Base-by-base conservation (phyloP, 2,888 invertebrate genomes). In the Ametastegia equiseti region DNA sequence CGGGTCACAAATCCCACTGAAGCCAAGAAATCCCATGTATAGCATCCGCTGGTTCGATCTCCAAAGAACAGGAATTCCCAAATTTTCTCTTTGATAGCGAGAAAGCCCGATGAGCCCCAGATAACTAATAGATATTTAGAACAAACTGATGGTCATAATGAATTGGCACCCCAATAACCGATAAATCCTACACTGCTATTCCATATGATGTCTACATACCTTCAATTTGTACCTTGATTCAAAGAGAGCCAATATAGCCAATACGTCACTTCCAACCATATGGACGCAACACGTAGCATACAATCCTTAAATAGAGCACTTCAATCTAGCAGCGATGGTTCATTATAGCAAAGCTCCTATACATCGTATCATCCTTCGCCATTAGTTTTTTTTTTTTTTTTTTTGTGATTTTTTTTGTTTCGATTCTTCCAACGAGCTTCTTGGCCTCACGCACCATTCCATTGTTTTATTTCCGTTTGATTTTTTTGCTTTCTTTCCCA, bases 261-360 rank as follows among this genome's bases (percentile, higher is more conserved):
- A 39, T 67, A 39, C 67, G 19, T 67, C 67, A 39, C 39, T 67
- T 19, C 13, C 39, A 19, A 39, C 67, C 9, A 67, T 36, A 39
- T 39, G 67, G 27, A 36, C 67, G 39, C 19, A 19, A 39, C 7
- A n/a, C n/a, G n/a, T n/a, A 39, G 39, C 45, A 47, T 54, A 75
- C 75, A 75, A 39, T 75, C 36, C 54, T 42, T 60, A 27, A 78
- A 78, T 42, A 42, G 60, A 78, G 78, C 78, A 60, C 60, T 78
- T 27, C 23, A 42, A 78, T 60, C 60, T 63, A 78, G 42, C 27
- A 7, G 27, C 19, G 42, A 42, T 27, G 27, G 78, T 60, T 42
- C 78, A 50, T 78, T 78, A 78, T 78, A 60, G 60, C 27, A 63
- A 78, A 60, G 78, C 78, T 78, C 60, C n/a, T 54, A 54, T 54